Base-by-base conservation (phyloP, 2,113 vertebrate genomes). In the Cathartes aura region DNA sequence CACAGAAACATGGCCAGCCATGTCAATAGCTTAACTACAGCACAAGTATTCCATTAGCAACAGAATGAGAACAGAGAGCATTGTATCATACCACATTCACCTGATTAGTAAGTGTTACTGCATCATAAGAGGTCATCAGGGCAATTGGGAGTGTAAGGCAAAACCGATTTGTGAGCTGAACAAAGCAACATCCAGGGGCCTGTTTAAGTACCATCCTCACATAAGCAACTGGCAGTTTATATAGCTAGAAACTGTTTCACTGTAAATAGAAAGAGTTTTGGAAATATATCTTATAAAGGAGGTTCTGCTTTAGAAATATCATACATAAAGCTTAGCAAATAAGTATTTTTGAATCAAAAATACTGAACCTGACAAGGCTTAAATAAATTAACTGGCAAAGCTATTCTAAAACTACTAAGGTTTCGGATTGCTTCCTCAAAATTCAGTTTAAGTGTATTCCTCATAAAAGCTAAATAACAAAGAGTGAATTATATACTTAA, bases 41-140 rank as follows among this genome's bases (percentile, higher is more conserved):
- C 29, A 11, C 24, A 40, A 38, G 17, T 24, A 29, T 38, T 48
- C 23, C 23, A 45, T 11, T 32, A 52, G 56, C 27, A 55, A 34
- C n/a, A 23, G 18, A 43, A 36, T 1, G 1, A 36, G 60, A 78
- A 55, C 14, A 60, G 15, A n/a, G 34, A 8, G 8, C 12, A 48
- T 22, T 1, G 0, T 11, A 34, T 5, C 2, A 0, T 21, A 48
- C 23, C 29, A 52, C 3, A 1, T 22, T 56, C 23, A 15, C 27
- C 36, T 23, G 8, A 24, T 24, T 17, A 43, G n/a, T 30, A 18
- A 40, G 12, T 16, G 11, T 52, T 27, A 38, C 34, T 11, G 4
- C 60, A 53, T 10, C 27, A 7, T 12, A 45, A 56, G 34, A 58
- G 26, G 17, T 47, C 42, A 70, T 24, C 43, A 60, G 30, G 19